Evolutionary conservation across 1,140 invertebrate species (phyloP), one percentile per base, ranked within the genome.

Genomic region (Cydia splendana): DNA sequence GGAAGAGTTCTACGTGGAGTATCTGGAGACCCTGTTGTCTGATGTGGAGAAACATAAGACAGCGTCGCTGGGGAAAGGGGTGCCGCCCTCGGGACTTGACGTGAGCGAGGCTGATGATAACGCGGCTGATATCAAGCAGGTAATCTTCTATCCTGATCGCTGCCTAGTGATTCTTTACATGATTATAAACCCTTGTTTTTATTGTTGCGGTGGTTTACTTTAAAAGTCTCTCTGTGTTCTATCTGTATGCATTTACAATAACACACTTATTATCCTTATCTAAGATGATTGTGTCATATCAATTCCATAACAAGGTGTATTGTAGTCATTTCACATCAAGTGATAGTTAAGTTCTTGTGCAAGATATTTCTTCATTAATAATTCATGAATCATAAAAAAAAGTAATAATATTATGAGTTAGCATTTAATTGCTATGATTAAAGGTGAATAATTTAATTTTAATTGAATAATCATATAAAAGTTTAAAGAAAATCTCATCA

Each of bases 1-100:
- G 87, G 97, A 98, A 93, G 96, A 97, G 86, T 96, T 97, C 85
- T 98, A 98, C 85, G 97, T 98, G 7, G 96, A 97, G 88, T 98
- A 98, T 93, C 94, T 98, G 80, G 97, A 98, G 89, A 95, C 96
- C 76, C 89, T 98, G 57, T 87, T 98, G 20, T 96, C 96, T 73
- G 97, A 98, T 92, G 96, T 97, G 9, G 96, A 97, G 82, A 95
- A 96, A 81, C 96, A 96, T 82, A 96, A 95, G 84, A 91, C 91
- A 80, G 84, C 87, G 62, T 84, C 89, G 75, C 87, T 89, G 78
- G 81, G 81, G 77, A 88, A 84, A 84, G 86, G 85, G 85, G 85
- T 85, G 80, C 90, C 90, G 90, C 88, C 90, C 87, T 89, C 85
- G 80, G 91, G 84, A 80, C 77, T 85, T 88, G 89, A 91, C 86